phyloP scores from a whole-genome alignment of 2,113 vertebrate genomes.

The Garra rufa region DNA sequence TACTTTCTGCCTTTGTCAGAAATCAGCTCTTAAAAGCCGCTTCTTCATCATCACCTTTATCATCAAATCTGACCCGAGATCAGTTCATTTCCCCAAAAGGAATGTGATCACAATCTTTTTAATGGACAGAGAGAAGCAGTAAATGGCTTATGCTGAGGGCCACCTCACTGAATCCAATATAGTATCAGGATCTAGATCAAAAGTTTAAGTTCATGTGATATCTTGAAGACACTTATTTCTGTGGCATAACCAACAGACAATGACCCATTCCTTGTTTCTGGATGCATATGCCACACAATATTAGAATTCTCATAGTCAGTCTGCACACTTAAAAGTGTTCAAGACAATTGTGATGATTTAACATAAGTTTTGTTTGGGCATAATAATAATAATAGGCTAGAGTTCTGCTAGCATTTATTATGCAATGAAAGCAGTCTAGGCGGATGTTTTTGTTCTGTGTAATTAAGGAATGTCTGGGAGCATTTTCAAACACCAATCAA shows the following conservation, averaged over 20 bases:
- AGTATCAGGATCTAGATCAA: not conserved
- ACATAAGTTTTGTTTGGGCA: not conserved
- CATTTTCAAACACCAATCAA: conserved; percentile 2
- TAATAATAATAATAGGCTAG: not conserved
- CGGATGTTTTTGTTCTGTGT: conserved; percentile 14
- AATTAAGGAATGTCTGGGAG: not conserved
- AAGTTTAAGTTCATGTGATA: not conserved
- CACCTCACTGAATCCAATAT: not conserved
- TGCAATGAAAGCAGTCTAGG: not conserved
- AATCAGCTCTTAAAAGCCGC: conserved; percentile 44
- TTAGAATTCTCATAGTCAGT: not conserved
- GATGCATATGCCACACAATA: not conserved
- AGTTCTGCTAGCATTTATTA: not conserved
- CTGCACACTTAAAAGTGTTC: not conserved
- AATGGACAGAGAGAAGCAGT: conserved; percentile 6
- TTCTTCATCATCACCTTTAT: conserved; percentile 40
- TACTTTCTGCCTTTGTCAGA: conserved; percentile 49
- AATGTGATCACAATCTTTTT: conserved; percentile 33
- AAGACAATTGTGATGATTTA: not conserved
- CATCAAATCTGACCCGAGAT: conserved; percentile 16
- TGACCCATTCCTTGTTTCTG: not conserved
- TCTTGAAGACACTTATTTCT: not conserved
- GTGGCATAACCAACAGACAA: not conserved
- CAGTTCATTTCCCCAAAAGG: not conserved
- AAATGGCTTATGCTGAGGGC: not conserved